Percentiles rank a stretch among this genome's conserved stretches.
Conservation (phyloP, 1,140 invertebrate species). For the Drosophila trapezifrons region DNA sequence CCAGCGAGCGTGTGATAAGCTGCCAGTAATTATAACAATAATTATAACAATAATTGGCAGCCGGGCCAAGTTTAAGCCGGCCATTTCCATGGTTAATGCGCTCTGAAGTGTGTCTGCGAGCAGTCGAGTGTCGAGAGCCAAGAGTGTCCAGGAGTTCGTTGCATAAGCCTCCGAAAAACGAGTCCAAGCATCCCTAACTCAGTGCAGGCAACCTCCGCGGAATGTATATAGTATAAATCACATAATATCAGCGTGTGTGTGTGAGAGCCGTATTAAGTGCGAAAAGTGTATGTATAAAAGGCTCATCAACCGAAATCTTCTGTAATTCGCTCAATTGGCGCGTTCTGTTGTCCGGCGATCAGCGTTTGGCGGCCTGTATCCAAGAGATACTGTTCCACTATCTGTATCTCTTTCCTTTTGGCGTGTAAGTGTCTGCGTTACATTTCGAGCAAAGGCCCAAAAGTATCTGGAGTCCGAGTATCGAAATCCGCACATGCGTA, state of each 20-base stretch:
- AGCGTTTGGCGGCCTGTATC: conserved; percentile 59
- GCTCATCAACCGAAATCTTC: conserved; percentile 77
- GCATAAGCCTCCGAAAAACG: conserved; percentile 49
- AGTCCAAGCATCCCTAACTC: conserved; percentile 37
- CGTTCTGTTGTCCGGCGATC: conserved; percentile 48
- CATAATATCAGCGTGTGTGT: not conserved
- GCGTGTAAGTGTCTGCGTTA: conserved; percentile 56
- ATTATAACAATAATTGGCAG: conserved; percentile 10
- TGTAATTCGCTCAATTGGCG: conserved; percentile 79
- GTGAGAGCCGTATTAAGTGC: conserved; percentile 18
- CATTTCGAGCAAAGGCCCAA: conserved; percentile 32
- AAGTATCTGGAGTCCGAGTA: conserved; percentile 34
- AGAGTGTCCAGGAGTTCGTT: conserved; percentile 27
- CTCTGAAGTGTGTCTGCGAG: not conserved
- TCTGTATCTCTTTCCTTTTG: not conserved
- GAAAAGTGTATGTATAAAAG: conserved; percentile 62
- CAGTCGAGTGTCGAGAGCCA: conserved; percentile 1
- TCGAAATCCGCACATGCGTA: conserved; percentile 44
- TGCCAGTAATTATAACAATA: conserved; percentile 2
- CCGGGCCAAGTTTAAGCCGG: conserved; percentile 5
- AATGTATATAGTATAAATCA: conserved; percentile 19
- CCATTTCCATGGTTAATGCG: not conserved
- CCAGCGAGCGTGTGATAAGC: conserved; percentile 58
- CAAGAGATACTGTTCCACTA: conserved; percentile 67
- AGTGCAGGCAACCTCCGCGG: conserved; percentile 49